Percentiles rank a stretch among this genome's conserved stretches.
Conservation (phyloP, 2,113 vertebrate genomes). For the Sterrhoptilus dennistouni region DNA sequence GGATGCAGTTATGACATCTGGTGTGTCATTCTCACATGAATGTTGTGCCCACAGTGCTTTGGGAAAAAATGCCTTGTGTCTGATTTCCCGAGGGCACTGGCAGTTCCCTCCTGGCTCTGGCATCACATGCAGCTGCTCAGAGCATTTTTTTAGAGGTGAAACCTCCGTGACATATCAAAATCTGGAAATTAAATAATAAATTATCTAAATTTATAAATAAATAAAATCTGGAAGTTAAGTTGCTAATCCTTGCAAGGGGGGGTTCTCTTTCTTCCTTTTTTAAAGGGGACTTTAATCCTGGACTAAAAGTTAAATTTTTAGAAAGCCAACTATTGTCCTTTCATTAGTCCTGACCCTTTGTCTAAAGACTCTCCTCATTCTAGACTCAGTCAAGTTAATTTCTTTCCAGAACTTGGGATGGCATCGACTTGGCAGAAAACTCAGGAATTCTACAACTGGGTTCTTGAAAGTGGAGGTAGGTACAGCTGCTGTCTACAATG, state of each 20-base stretch:
- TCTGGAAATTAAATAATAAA: not conserved
- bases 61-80: rapidly evolving
- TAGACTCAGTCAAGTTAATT: not conserved
- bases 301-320: not conserved
- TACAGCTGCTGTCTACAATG: not conserved
- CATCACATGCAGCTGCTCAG: not conserved
- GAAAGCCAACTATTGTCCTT: not conserved
- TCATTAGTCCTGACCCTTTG: not conserved
- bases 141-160: not conserved
- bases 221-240: not conserved
- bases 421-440: slow-evolving; percentile 63
- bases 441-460: slow-evolving; percentile 56
- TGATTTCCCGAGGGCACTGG: not conserved
- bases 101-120: not conserved
- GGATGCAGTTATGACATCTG: not conserved
- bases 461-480: slow-evolving; percentile 75
- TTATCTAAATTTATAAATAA: not conserved
- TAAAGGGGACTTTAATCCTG: not conserved
- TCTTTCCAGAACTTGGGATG: slow-evolving; percentile 30
- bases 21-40: not conserved
- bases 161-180: not conserved
- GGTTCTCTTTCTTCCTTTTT: not conserved
- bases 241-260: not conserved
- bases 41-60: not conserved
- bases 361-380: not conserved